phyloP scores from a whole-genome alignment of 1,140 invertebrate species.

The Calliopsis andreniformis region DNA sequence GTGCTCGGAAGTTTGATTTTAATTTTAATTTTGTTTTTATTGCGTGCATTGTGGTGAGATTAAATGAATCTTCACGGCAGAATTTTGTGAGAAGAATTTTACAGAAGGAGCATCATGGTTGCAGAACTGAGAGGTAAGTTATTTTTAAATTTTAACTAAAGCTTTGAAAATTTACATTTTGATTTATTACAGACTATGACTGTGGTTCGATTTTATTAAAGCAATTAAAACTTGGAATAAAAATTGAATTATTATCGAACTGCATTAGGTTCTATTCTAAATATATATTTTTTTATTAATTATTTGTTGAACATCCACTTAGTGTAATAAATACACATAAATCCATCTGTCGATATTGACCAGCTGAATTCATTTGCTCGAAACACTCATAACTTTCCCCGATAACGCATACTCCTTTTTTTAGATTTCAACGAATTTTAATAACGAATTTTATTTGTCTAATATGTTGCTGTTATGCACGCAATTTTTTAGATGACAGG shows the following conservation, averaged over 20 bases:
- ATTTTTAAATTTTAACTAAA: constrained; percentile 4
- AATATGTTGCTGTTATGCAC: background rate
- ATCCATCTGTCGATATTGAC: too few species aligned
- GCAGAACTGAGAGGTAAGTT: constrained; percentile 28
- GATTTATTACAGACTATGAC: too few species aligned
- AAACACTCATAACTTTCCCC: background rate
- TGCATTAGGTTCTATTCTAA: too few species aligned
- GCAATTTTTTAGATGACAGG: background rate
- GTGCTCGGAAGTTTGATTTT: constrained; percentile 3
- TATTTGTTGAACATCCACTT: too few species aligned
- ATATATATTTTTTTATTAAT: too few species aligned
- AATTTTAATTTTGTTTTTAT: background rate
- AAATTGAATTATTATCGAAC: too few species aligned
- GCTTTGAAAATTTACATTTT: too few species aligned
- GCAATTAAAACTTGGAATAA: too few species aligned
- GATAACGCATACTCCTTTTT: too few species aligned
- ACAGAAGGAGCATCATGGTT: background rate
- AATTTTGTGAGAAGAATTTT: constrained; percentile 1
- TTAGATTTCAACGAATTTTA: background rate
- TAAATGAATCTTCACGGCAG: background rate
- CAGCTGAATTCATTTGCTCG: too few species aligned
- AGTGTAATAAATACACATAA: too few species aligned
- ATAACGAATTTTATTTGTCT: background rate
- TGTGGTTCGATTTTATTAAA: too few species aligned
- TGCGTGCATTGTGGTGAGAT: background rate